Base-by-base conservation (phyloP, 2,113 vertebrate genomes). In the Phyllopteryx taeniolatus region DNA sequence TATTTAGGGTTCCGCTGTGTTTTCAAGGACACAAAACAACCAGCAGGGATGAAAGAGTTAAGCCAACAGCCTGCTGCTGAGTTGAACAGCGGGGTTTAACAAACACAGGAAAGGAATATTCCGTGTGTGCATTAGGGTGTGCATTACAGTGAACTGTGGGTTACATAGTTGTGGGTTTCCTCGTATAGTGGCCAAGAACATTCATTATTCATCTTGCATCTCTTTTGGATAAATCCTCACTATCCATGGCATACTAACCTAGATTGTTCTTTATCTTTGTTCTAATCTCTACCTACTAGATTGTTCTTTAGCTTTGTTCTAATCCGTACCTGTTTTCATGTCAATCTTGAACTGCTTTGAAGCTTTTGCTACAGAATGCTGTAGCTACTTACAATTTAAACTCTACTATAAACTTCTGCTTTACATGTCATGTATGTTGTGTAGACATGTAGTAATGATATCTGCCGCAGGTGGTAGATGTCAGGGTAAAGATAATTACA, bases 1-100 rank as follows among this genome's bases (percentile, higher is more conserved):
- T 62, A 62, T 64, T 64, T 78, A 70, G 51, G 31, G 60, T 68
- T 79, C 68, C 35, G 72, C 72, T 67, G 83, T 43, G 68, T 79
- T 86, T 83, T 81, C 74, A 85, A 80, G 83, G 78, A 79, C 17
- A 15, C 51, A 46, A 1, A 68, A 62, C 73, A 59, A 73, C 72
- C 7, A 10, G 10, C 63, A 1, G 70, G 77, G 73, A 79, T 9
- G 73, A 83, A 73, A 70, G 78, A 82, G 78, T 80, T 79, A 77
- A 79, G 73, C 67, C 66, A 71, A 81, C 75, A 82, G 77, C 79
- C 78, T 85, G 86, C 81, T 43, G 0, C 74, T 73, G 85, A 87
- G 82, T 81, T 87, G 80, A 80, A 80, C 79, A 67, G 74, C 33
- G 11, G 67, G 56, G 69, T 62, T 70, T 67, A 61, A 70, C 62